Evolutionary conservation across 2,113 vertebrate species (phyloP).

Genomic region (Tragelaphus buxtoni): DNA sequence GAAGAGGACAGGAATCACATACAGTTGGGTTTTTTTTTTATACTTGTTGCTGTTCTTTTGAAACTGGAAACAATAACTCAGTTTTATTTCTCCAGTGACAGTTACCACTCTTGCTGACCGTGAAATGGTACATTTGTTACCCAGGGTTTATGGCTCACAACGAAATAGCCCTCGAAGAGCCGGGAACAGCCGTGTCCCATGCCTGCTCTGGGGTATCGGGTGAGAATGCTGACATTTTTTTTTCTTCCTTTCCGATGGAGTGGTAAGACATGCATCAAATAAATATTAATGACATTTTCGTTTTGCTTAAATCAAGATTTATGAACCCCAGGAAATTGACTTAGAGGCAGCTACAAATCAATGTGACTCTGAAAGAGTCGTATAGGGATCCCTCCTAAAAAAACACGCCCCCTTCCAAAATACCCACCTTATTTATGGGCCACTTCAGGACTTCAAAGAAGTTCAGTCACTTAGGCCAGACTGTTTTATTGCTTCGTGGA

Average conservation of each 20-base stretch:
- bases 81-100: constrained; percentile 90
- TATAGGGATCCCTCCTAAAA: constrained; percentile 79
- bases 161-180: constrained; percentile 74
- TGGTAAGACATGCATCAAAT: constrained; percentile 77
- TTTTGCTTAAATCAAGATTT: constrained; percentile 87
- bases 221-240: constrained; percentile 68
- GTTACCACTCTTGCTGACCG: constrained; percentile 84
- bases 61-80: constrained; percentile 93
- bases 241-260: constrained; percentile 50
- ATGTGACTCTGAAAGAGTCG: constrained; percentile 87
- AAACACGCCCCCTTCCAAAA: constrained; percentile 88
- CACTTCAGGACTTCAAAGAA: constrained; percentile 93
- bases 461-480: constrained; percentile 92
- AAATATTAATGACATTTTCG: constrained; percentile 79
- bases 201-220: constrained; percentile 64
- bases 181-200: constrained; percentile 27
- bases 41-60: constrained; percentile 89
- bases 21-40: constrained; percentile 73
- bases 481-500: constrained; percentile 91
- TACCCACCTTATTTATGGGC: constrained; percentile 96
- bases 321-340: constrained; percentile 88
- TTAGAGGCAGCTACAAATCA: constrained; percentile 93
- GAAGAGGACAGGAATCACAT: constrained; percentile 85
- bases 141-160: constrained; percentile 81
- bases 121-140: constrained; percentile 85